Base-by-base conservation (phyloP, 2,888 invertebrate genomes). In the Trichogramma evanescens region DNA sequence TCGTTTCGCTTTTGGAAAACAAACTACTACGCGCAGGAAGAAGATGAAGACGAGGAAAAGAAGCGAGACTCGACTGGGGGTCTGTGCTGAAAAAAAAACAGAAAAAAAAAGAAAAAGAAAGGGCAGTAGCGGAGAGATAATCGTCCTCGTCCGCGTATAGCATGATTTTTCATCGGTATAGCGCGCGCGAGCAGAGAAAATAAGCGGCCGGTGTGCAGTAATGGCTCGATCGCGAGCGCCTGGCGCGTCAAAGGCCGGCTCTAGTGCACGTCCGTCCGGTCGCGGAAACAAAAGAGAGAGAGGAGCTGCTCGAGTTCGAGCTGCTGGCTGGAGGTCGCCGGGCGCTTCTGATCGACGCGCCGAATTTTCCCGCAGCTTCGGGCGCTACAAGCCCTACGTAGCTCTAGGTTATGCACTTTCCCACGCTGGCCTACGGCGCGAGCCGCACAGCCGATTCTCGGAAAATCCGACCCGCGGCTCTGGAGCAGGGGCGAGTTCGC, bases 211-310 rank as follows among this genome's bases (percentile, higher is more conserved):
- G 59, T n/a, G 62, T 62, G 26, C 26, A 26, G 26, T 26, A 26
- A 26, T 48, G 13, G 26, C 5, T 48, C 5, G 26, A 48, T 9
- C 9, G 45, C 8, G 45, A n/a, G 9, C 45, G 45, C 9, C 26
- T 26, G 8, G 45, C 45, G 45, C 45, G 45, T n/a, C 9, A 8
- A 45, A 45, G 45, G 45, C 45, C 45, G 8, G 45, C 45, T 45
- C 45, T n/a, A 9, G 45, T 45, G 45, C n/a, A 45, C n/a, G 45
- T n/a, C 8, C 50, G 50, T 10, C 41, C 13, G 7, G 8, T 63
- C 58, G 62, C 59, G 60, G 61, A 64, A 62, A 58, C 57, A 52
- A 51, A 39, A 54, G 58, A 26, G 26, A 26, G 26, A 26, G 26
- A 26, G 26, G 26, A 26, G 26, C 26, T 26, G 3, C 26, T 26